phyloP scores from a whole-genome alignment of 2,113 vertebrate genomes.

The Pelecanoides urinatrix region DNA sequence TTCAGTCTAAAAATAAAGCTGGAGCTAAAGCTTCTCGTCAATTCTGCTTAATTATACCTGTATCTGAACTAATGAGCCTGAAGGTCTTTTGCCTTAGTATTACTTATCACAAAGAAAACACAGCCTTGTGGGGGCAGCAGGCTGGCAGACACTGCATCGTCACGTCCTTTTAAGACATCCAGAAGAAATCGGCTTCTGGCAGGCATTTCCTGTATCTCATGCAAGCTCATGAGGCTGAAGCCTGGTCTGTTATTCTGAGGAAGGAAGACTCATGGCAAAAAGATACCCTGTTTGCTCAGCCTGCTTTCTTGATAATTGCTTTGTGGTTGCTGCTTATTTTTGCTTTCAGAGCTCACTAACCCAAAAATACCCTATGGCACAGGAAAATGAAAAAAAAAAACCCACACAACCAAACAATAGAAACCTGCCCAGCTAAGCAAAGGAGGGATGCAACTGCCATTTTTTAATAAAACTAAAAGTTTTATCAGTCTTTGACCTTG shows the following conservation, averaged over 20 bases:
- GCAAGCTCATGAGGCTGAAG: neutral
- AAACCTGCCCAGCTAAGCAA: neutral
- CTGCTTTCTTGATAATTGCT: constrained; percentile 22
- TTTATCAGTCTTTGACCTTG: neutral
- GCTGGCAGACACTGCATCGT: neutral
- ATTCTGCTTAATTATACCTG: neutral
- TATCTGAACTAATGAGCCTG: neutral
- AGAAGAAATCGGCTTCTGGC: neutral
- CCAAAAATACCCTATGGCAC: constrained; percentile 7
- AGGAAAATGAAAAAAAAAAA: neutral
- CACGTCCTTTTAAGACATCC: neutral
- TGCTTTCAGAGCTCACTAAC: neutral
- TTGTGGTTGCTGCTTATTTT: constrained; percentile 24
- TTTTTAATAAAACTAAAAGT: neutral
- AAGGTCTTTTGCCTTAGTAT: neutral
- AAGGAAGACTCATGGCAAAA: constrained; percentile 40
- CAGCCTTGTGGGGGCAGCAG: neutral
- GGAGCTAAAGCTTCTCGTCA: neutral
- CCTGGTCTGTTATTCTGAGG: neutral
- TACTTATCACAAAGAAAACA: neutral
- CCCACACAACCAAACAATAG: neutral
- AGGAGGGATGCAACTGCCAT: neutral
- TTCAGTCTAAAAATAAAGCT: neutral
- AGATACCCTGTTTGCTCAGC: neutral
- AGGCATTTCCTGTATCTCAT: constrained; percentile 27